Evolutionary conservation across 2,888 invertebrate species (phyloP), one percentile per base, ranked within the genome.

Genomic region (Cataglyphis altisquamis): DNA sequence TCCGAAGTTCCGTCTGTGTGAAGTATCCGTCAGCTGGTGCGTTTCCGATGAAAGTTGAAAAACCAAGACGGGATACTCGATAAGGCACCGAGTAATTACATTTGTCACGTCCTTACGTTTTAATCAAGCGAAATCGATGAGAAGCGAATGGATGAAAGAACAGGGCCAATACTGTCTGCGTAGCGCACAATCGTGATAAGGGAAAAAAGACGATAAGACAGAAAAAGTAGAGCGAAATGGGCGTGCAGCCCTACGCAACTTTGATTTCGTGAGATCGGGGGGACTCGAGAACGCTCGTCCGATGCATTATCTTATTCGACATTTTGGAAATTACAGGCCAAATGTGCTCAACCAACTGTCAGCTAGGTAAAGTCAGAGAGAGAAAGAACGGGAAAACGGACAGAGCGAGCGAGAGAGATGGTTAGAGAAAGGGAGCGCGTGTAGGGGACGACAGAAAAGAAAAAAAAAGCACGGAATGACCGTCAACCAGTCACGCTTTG

Each of bases 281-380:
- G 72, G 48, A 55, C 67, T 73, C 83, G 66, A 80, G 66, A 80
- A 41, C 68, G 45, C 67, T 32, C 9, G 39, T 25, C 25, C 29
- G n/a, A 62, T 60, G 78, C 84, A 87, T 88, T 88, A 89, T 90
- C 88, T 93, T 90, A 90, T 90, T 88, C 91, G 83, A 89, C 88
- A 92, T 93, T 93, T 92, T 91, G 91, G 91, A 93, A 94, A 94
- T 93, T 92, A 92, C 88, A 81, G 86, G 86, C 87, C 90, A 88
- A 86, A 90, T 87, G 91, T 90, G 90, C 81, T 73, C 80, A 89
- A 86, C 94, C 94, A 94, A 94, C 93, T 94, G 94, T 93, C 91
- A 86, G 66, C 78, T 77, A 36, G 18, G 39, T 57, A 63, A 66
- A 48, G n/a, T 48, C 25, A 29, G 12, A 67, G 2, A 75, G 45